Conservation (phyloP, 2,888 invertebrate genomes). For the Gibbula magus region DNA sequence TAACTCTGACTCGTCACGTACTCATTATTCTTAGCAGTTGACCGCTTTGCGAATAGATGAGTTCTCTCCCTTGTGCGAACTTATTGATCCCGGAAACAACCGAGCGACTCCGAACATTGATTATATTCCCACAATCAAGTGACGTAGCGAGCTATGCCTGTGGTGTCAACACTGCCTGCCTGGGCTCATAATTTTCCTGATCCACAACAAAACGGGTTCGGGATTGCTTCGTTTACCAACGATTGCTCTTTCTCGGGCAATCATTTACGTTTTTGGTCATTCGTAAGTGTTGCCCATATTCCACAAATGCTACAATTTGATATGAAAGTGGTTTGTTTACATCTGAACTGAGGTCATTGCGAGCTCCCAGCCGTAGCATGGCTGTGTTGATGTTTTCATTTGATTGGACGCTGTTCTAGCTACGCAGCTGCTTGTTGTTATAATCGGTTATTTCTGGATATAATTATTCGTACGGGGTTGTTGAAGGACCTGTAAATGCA, state of each 20-base stretch:
- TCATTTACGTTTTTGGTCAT: constrained; percentile 22
- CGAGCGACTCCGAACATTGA: constrained; percentile 14
- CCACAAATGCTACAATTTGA: constrained; percentile 3
- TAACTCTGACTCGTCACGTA: no score
- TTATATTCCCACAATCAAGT: constrained; percentile 20
- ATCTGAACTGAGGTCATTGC: constrained; percentile 18
- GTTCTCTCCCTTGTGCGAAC: not conserved
- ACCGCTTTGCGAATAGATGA: not conserved
- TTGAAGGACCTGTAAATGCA: constrained; percentile 4
- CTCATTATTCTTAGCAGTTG: not conserved
- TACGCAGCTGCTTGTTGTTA: constrained; percentile 20
- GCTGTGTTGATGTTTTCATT: constrained; percentile 22
- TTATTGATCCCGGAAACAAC: constrained; percentile 14
- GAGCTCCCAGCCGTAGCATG: constrained; percentile 18
- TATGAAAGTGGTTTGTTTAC: constrained; percentile 17
- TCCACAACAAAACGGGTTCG: constrained; percentile 11
- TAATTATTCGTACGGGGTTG: constrained; percentile 14
- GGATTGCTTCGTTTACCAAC: constrained; percentile 22
- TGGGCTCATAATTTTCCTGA: constrained; percentile 13
- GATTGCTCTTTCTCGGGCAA: constrained; percentile 24
- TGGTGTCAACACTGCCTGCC: constrained; percentile 20
- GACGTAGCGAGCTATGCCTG: constrained; percentile 19
- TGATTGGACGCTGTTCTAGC: constrained; percentile 18
- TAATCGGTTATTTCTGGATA: constrained; percentile 20
- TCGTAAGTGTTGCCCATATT: constrained; percentile 25